Base-by-base conservation (phyloP, 2,888 invertebrate species). In the Ophion ellenae region DNA sequence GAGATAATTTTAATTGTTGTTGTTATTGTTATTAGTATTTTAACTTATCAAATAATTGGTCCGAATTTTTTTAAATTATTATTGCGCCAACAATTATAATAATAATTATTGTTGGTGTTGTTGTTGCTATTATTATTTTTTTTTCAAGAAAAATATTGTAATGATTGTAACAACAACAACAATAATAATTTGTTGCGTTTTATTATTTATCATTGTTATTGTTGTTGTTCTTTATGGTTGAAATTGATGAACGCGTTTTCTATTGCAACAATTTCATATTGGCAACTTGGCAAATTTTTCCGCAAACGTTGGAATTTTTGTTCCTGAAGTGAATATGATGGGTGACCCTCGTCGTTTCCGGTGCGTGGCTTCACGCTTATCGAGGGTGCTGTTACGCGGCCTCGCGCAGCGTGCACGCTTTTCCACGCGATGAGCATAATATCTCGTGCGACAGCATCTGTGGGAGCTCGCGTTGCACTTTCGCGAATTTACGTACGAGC, bases 291-390 rank as follows among this genome's bases (percentile, higher is more conserved):
- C 63, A 59, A 53, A 63, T 73, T 36, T 59, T 77, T 81, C 63
- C 40, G 40, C 9, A 40, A 66, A 73, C 47, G 70, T 63, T 67
- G 53, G 24, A 57, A 40, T 45, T 28, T 70, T 14, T 47, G 64
- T 69, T 69, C 61, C 14, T 67, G 67, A 28, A 20, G 36, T 36
- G 47, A 47, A 53, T n/a, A 61, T 14, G 24, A 71, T 57, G 57
- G 20, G 24, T 45, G 64, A 59, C 45, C 11, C 28, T 53, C 53
- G 24, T 53, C 53, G 24, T 64, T 84, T 76, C 76, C 84, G 80
- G 76, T 59, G 77, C 76, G 81, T n/a, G 67, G 70, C 57, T 83
- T 77, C 66, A 73, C 81, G 73, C 76, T 81, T 81, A 77, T 66
- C 75, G 77, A 73, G 45, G 77, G 36, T 66, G 71, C 47, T n/a